Percentiles rank a stretch among this genome's conserved stretches.
phyloP scores from a whole-genome alignment of 2,888 invertebrate species.

The Calameuta idolon region DNA sequence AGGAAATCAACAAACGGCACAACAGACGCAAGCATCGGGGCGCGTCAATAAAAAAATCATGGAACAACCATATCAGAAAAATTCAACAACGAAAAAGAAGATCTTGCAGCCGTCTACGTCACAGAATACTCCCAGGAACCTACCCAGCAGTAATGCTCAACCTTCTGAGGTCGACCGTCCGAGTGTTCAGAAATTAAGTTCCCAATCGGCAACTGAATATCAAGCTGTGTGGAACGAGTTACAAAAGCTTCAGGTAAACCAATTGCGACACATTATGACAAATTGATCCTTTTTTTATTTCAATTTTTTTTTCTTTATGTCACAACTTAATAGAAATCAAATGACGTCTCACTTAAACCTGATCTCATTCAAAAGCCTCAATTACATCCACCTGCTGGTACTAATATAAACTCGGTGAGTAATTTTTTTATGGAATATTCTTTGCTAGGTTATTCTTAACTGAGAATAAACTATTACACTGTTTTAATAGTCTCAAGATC shows the following conservation, averaged over 20 bases:
- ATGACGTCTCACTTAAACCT: not conserved
- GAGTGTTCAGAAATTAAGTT: not conserved
- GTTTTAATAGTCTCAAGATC: conserved; percentile 52
- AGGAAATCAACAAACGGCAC: conserved; percentile 15
- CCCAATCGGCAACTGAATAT: conserved; percentile 50
- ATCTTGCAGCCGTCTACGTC: not conserved
- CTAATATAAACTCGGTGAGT: not conserved
- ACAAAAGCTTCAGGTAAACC: conserved; percentile 49
- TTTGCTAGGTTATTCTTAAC: not conserved
- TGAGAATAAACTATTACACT: not conserved
- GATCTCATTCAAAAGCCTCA: not conserved
- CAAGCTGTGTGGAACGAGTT: conserved; percentile 64
- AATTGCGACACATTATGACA: not conserved
- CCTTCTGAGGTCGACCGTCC: not conserved
- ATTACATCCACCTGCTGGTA: not conserved
- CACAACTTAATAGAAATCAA: conserved; percentile 6
- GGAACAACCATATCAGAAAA: conserved; percentile 18
- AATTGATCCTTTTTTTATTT: not conserved
- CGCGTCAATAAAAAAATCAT: conserved; percentile 34
- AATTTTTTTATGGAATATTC: not conserved
- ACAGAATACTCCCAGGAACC: not conserved
- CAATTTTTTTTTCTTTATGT: not conserved
- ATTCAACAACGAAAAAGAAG: conserved; percentile 10
- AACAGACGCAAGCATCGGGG: conserved; percentile 22
- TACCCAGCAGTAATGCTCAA: not conserved